Percentiles rank a stretch among this genome's conserved stretches.
Conservation (phyloP, 2,888 invertebrate species). For the Deladenus siricidicola region DNA sequence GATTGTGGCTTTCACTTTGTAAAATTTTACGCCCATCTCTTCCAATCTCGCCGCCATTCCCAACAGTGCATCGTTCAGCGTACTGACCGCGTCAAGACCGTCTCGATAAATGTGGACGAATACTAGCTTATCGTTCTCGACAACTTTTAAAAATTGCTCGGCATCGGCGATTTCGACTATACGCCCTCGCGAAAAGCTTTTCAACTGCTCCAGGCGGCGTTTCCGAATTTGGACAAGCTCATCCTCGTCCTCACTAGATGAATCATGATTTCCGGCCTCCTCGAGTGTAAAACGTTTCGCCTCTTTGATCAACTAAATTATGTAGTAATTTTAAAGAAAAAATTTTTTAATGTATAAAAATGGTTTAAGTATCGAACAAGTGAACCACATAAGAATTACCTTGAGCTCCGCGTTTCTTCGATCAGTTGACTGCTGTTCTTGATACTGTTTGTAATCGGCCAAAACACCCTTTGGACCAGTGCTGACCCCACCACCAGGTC, state of each 20-base stretch:
- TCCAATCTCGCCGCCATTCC: slow-evolving; percentile 14
- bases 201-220: slow-evolving; percentile 31
- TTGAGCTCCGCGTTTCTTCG: slow-evolving; percentile 1
- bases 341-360: too few species aligned
- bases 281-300: slow-evolving; percentile 25
- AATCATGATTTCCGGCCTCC: slow-evolving; percentile 5
- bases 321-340: too few species aligned
- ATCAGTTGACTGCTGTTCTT: slow-evolving; percentile 5
- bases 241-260: slow-evolving; percentile 28
- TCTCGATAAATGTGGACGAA: slow-evolving; percentile 31
- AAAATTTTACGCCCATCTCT: slow-evolving; percentile 16
- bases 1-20: slow-evolving; percentile 25
- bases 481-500: too few species aligned
- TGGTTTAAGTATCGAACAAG: too few species aligned
- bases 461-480: slow-evolving; percentile 35
- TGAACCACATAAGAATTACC: background rate
- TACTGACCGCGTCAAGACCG: slow-evolving; percentile 18
- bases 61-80: slow-evolving; percentile 25
- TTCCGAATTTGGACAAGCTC: slow-evolving; percentile 35
- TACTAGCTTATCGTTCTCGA: slow-evolving; percentile 15
- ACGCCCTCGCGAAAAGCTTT: slow-evolving; percentile 27
- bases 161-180: slow-evolving; percentile 40
- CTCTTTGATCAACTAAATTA: slow-evolving; percentile 23
- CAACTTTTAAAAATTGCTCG: slow-evolving; percentile 24
- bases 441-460: slow-evolving; percentile 24